Base-by-base conservation (phyloP, 2,113 vertebrate species). In the Microcebus murinus region DNA sequence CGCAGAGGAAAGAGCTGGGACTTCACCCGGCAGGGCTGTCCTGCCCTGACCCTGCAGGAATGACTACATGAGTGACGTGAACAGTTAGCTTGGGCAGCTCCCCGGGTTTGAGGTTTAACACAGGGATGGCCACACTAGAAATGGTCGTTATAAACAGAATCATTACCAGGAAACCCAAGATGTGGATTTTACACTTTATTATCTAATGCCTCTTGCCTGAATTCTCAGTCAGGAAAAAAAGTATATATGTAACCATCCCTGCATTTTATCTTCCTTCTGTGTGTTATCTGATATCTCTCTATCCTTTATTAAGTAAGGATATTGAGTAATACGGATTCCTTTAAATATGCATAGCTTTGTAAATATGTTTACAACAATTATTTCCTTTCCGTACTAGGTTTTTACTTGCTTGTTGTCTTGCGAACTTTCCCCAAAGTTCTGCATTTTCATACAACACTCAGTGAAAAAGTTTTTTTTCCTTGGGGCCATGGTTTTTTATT, bases 81-180 rank as follows among this genome's bases (percentile, higher is more conserved):
- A 13, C 11, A 52, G 50, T 57, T 80, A 1, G 9, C 48, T n/a
- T 18, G 34, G 50, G 20, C 76, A 57, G 52, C 77, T 57, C 34
- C 14, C 12, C 0, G 50, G 50, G 50, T 52, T 13, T 13, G 12
- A 52, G 50, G 14, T 52, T 52, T 52, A 52, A 52, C 50, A 52
- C 50, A 52, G 12, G 12, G 50, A 52, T 12, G 12, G 50, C 50
- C 14, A 52, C 12, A 14, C 50, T 52, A 52, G 50, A 52, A 57
- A 57, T 57, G 55, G 7, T 21, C 0, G 1, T 57, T 8, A 57
- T 8, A 27, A 0, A 55, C 36, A 52, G 4, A 18, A 15, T 27
- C 4, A 25, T 34, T 20, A 34, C 12, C 12, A 7, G 55, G 15
- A 1, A 10, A 59, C 25, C 6, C 6, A 12, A 74, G 45, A 45